phyloP scores from a whole-genome alignment of 1,140 invertebrate genomes.

The Wiebesia pumilae region DNA sequence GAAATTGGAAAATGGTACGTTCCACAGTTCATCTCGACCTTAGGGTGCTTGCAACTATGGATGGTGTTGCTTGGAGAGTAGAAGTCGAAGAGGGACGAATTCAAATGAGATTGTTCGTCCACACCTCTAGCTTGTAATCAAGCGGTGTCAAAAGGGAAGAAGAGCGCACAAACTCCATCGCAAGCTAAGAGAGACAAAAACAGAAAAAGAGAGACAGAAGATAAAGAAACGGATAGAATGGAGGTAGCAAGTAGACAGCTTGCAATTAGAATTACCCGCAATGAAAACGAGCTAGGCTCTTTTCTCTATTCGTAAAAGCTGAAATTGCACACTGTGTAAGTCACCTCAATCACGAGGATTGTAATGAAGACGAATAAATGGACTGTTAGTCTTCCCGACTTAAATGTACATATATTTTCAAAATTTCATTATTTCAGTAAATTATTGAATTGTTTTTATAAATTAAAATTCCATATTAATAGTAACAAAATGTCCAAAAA shows the following conservation, averaged over 20 bases:
- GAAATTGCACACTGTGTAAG: slow-evolving; percentile 14
- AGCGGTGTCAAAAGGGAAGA: slow-evolving; percentile 50
- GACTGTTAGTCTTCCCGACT: neutral
- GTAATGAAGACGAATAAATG: slow-evolving; percentile 48
- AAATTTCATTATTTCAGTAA: neutral
- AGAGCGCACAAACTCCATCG: slow-evolving; percentile 30
- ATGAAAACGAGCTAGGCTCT: slow-evolving; percentile 43
- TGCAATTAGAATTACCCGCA: slow-evolving; percentile 46
- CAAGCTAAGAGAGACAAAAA: neutral
- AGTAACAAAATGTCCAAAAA: neutral
- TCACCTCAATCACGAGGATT: slow-evolving; percentile 42
- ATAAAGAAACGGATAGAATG: neutral
- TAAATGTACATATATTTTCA: neutral
- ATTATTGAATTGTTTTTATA: neutral
- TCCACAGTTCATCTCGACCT: slow-evolving; percentile 36
- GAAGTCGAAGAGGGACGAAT: slow-evolving; percentile 51
- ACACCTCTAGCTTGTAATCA: slow-evolving; percentile 53
- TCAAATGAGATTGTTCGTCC: slow-evolving; percentile 55
- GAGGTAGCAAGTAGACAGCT: slow-evolving; percentile 13
- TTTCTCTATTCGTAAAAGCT: slow-evolving; percentile 31
- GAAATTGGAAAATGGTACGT: slow-evolving; percentile 51
- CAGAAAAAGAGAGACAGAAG: neutral
- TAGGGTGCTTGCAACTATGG: neutral
- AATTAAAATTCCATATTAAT: neutral
- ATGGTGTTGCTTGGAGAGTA: neutral